phyloP scores from a whole-genome alignment of 2,888 invertebrate genomes.

The Saturnia pavonia region DNA sequence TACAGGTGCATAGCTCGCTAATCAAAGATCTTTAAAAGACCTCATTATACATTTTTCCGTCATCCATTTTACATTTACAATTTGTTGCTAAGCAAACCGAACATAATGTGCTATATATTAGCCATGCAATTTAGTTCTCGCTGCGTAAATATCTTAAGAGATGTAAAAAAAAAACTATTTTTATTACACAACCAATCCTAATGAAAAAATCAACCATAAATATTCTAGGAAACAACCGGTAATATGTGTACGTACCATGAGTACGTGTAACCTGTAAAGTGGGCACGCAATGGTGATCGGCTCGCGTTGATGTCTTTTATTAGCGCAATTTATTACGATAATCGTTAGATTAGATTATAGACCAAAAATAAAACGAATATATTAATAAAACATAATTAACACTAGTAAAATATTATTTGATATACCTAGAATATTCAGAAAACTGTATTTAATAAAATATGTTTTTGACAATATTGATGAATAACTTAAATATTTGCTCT shows the following conservation, averaged over 20 bases:
- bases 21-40: too few relatives aligned
- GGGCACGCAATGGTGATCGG: constrained; percentile 22
- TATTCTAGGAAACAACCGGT: constrained; percentile 10
- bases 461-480: background rate
- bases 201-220: background rate
- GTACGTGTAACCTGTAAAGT: constrained; percentile 2
- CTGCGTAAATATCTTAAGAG: too few relatives aligned
- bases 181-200: background rate
- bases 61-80: too few relatives aligned
- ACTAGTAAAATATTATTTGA: background rate
- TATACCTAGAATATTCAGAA: background rate
- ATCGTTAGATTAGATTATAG: background rate
- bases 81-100: too few relatives aligned
- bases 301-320: constrained; percentile 53
- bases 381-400: background rate
- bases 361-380: background rate
- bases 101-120: too few relatives aligned
- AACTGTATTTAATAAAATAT: background rate
- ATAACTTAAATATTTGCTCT: background rate
- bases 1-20: too few relatives aligned
- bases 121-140: too few relatives aligned
- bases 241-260: background rate
- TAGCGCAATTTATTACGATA: background rate
- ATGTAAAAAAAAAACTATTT: background rate
- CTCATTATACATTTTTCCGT: too few relatives aligned